Base-by-base conservation (phyloP, 2,888 invertebrate genomes). In the Automeris io region DNA sequence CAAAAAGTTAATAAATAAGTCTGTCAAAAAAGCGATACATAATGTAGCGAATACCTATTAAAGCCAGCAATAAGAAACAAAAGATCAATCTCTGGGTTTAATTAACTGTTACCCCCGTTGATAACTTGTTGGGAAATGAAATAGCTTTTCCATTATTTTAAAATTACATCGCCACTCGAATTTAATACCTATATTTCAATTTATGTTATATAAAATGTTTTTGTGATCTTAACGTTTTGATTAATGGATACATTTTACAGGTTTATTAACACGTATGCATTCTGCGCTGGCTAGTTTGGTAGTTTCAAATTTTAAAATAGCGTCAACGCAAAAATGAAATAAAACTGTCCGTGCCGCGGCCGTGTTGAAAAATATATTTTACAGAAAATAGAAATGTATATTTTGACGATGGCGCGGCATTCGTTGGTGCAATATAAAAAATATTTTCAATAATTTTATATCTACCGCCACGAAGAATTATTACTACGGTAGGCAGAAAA, bases 211-310 rank as follows among this genome's bases (percentile, higher is more conserved):
- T 51, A 60, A 54, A 53, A 47, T 57, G 45, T 56, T 60, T 57
- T 59, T 55, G 41, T 45, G 51, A 46, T 61, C 62, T 52, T 49
- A 49, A 51, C 47, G 49, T 54, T 51, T 53, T 52, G 57, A 57
- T 22, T 48, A 45, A 46, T 35, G 39, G 44, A 43, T 40, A 18
- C 35, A 54, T 56, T 55, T 35, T 44, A 47, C 26, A 34, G 3
- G 37, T 43, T 47, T 51, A 46, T 51, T 43, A 3, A 37, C 37
- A 41, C 45, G 43, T 47, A 45, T 40, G 29, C 16, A 29, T 13
- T 29, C 16, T 16, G 8, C 16, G 5, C 16, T n/a, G 16, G 16
- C 4, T 29, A 2, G 12, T 13, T 13, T 26, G 26, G 3, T 8
- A 26, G 26, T 29, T 29, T 29, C 16, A 16, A n/a, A 16, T 16